A percentile compares a stretch with the other conserved stretches of the same genome.
These are phyloP conservation scores for Drosophila funebris DNA, from an alignment of 1,140 invertebrate species.

Conservation along the genomic window DNA sequence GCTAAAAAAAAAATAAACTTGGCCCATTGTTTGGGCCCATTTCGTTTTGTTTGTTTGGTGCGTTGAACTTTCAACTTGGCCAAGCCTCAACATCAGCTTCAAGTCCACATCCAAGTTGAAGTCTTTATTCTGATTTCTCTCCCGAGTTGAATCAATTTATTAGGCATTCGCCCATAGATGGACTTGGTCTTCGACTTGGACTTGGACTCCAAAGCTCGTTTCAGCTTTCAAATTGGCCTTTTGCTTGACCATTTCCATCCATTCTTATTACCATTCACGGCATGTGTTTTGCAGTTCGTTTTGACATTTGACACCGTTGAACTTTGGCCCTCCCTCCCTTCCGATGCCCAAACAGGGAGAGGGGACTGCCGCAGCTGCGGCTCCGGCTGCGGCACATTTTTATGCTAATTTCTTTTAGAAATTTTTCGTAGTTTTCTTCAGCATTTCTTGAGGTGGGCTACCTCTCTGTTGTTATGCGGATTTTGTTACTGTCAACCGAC, in stretches of 20 bases:
- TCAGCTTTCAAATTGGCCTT: constrained; percentile 50
- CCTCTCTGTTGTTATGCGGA: constrained; percentile 51
- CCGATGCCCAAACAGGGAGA: neutral
- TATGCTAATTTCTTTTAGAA: constrained; percentile 64
- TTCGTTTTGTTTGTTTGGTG: constrained; percentile 31
- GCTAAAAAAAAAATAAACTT: constrained; percentile 3
- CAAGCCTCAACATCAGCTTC: neutral
- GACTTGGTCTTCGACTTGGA: neutral
- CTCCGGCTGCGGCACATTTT: constrained; percentile 50
- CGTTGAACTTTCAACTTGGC: constrained; percentile 75
- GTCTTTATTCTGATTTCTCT: constrained; percentile 33
- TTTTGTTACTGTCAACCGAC: constrained; percentile 26
- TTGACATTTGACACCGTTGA: constrained; percentile 70
- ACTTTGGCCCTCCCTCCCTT: constrained; percentile 28
- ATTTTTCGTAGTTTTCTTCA: constrained; percentile 38
- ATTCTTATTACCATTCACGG: constrained; percentile 37
- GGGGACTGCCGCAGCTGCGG: constrained; percentile 15
- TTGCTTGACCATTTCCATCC: constrained; percentile 22
- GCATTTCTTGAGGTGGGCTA: neutral
- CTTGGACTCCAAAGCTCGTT: neutral
- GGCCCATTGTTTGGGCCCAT: constrained; percentile 27
- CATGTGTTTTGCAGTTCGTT: constrained; percentile 48
- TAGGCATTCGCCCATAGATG: constrained; percentile 42
- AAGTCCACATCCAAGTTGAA: constrained; percentile 17
- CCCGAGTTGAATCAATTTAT: constrained; percentile 61